Base-by-base conservation (phyloP, 2,797 vertebrate genomes). In the Sebastiscus tertius region DNA sequence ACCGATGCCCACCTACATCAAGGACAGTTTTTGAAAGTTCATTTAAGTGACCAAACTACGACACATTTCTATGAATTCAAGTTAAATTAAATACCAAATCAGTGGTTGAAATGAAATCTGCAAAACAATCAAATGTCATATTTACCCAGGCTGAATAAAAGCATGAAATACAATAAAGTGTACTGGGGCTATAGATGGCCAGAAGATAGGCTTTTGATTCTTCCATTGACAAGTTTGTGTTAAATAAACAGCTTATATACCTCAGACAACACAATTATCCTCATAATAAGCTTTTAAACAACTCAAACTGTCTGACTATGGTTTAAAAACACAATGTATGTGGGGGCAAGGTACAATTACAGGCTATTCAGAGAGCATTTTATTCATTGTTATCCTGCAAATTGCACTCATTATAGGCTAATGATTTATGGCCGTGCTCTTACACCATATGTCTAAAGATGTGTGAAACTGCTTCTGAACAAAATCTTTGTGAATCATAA, bases 321-420 rank as follows among this genome's bases (percentile, higher is more conserved):
- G 62, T 46, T 54, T 18, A 26, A 67, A 55, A 36, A 58, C 29
- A 72, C 36, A 59, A 59, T 59, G 59, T 20, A 29, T 13, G 13
- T 20, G 31, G 22, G 18, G 34, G 36, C 36, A 65, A 68, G 39
- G 33, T 68, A 39, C 36, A 79, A 85, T 75, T 59, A 78, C 58
- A 62, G 8, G 13, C 49, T 56, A 27, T 68, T 58, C 64, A 79
- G 18, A n/a, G 66, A 77, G 18, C 3, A 34, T 49, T 77, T n/a
- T 60, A 68, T 64, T 81, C 52, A 77, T 49, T 52, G 74, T 22
- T 6, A 31, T 68, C 42, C 29, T 39, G 33, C 18, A 66, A 72
- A 63, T 46, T 64, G 26, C 33, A 58, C 60, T 34, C 55, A 79
- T 24, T 70, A 76, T 27, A 20, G 46, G 46, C 46, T 20, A 55